Conservation (phyloP, 2,113 vertebrate species). For the Capricornis sumatraensis region DNA sequence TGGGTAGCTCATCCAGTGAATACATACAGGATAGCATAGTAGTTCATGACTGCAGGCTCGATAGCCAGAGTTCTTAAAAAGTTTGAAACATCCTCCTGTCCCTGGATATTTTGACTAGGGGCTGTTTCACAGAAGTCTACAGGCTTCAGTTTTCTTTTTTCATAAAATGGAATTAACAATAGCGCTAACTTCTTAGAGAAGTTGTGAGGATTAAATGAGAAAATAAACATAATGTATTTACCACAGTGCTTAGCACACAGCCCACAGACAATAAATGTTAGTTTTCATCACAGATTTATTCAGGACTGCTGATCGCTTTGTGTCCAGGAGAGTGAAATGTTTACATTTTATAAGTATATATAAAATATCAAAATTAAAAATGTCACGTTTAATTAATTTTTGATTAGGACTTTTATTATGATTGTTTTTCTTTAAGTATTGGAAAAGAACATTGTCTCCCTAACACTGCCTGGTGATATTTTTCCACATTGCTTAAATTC, state of each 20-base stretch:
- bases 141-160: neutral
- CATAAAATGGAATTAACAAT: neutral
- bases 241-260: neutral
- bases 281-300: neutral
- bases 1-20: neutral
- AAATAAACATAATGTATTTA: neutral
- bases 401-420: neutral
- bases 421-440: constrained; percentile 3
- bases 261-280: neutral
- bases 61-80: neutral
- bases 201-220: neutral
- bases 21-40: neutral
- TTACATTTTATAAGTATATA: neutral
- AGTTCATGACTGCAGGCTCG: neutral
- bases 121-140: neutral
- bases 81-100: neutral
- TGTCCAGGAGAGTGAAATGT: neutral
- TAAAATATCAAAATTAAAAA: neutral
- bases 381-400: neutral
- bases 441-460: neutral
- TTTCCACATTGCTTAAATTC: neutral
- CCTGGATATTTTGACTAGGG: neutral
- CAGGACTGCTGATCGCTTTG: neutral
- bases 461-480: neutral
- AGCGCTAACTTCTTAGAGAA: neutral